Percentiles rank a stretch among this genome's conserved stretches.
These are phyloP conservation scores for Pristionchus japonicus DNA, from an alignment of 2,888 invertebrate species.

Conservation along the genomic window DNA sequence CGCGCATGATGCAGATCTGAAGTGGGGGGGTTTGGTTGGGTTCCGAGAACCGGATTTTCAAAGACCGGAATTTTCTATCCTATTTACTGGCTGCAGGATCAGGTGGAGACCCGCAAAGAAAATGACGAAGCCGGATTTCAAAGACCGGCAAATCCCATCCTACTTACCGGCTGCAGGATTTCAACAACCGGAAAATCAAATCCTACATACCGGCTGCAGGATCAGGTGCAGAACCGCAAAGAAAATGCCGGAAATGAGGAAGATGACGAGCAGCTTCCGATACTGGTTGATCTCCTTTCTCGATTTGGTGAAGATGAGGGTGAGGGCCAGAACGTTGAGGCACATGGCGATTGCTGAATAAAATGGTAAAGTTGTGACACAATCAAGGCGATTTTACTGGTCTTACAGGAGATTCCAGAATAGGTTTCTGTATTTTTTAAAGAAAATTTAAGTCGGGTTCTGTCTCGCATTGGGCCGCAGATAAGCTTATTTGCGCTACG, in stretches of 20 bases:
- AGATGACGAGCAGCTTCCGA: not conserved
- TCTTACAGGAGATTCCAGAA: no score
- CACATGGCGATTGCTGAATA: not conserved
- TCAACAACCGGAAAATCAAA: not conserved
- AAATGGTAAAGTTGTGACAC: no score
- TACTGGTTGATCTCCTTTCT: slow-evolving; percentile 28
- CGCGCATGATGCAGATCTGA: not conserved
- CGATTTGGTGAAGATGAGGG: not conserved
- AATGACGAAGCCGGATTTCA: not conserved
- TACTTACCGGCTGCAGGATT: not conserved
- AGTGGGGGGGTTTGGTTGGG: not conserved
- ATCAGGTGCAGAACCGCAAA: not conserved
- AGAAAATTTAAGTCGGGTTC: no score
- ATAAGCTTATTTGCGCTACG: no score
- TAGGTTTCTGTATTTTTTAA: no score
- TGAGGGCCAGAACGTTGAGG: not conserved
- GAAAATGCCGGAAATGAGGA: not conserved
- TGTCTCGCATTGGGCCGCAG: no score
- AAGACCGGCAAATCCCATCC: no score
- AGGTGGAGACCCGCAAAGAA: not conserved
- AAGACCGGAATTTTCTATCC: not conserved
- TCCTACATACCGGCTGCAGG: not conserved
- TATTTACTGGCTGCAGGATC: not conserved
- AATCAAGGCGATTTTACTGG: no score
- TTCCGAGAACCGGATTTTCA: not conserved